phyloP scores from a whole-genome alignment of 2,888 invertebrate species.

The Polylopha cassiicola region DNA sequence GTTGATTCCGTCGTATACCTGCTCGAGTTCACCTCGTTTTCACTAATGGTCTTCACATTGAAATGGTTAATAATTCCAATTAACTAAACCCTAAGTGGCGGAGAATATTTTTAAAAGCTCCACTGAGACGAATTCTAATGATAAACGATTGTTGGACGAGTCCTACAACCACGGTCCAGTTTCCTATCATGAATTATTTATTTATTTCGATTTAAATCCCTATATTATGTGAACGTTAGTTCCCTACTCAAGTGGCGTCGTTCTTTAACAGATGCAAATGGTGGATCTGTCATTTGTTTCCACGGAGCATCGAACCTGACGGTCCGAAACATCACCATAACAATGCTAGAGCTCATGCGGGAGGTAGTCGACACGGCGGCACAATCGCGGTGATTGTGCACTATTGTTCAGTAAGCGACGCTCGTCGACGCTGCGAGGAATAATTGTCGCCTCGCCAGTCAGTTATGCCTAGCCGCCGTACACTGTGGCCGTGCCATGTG shows the following conservation, averaged over 20 bases:
- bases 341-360: slow-evolving; percentile 59
- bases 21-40: slow-evolving; percentile 57
- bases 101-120: slow-evolving; percentile 42
- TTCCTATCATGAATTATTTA: slow-evolving; percentile 60
- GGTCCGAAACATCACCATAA: slow-evolving; percentile 62
- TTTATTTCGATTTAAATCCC: slow-evolving; percentile 50
- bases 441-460: slow-evolving; percentile 44
- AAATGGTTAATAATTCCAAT: slow-evolving; percentile 68
- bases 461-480: slow-evolving; percentile 32
- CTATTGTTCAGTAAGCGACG: slow-evolving; percentile 55
- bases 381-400: slow-evolving; percentile 64
- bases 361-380: slow-evolving; percentile 63
- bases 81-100: slow-evolving; percentile 57
- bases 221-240: slow-evolving; percentile 35
- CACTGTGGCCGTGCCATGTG: slow-evolving; percentile 28
- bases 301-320: slow-evolving; percentile 54
- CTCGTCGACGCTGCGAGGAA: slow-evolving; percentile 41
- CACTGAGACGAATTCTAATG: slow-evolving; percentile 60
- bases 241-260: slow-evolving; percentile 33
- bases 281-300: slow-evolving; percentile 54
- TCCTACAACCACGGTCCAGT: slow-evolving; percentile 36
- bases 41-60: slow-evolving; percentile 58
- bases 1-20: slow-evolving; percentile 63
- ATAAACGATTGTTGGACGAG: slow-evolving; percentile 39
- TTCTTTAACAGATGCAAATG: slow-evolving; percentile 56